Base-by-base conservation (phyloP, 1,140 invertebrate genomes). In the Adoxophyes honmai region DNA sequence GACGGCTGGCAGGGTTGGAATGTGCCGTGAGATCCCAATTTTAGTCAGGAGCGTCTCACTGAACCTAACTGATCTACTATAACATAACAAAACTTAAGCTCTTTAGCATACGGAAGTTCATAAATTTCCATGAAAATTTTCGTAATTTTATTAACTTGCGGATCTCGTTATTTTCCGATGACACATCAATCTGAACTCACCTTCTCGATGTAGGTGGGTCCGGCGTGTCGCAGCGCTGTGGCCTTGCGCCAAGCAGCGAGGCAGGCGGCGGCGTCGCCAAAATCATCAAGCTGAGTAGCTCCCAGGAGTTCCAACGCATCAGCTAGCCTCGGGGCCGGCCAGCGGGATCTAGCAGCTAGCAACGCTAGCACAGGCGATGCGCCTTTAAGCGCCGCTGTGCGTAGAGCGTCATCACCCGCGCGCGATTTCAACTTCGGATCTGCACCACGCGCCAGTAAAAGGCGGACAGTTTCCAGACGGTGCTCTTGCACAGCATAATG, bases 401-500 rank as follows among this genome's bases (percentile, higher is more conserved):
- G 95, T 57, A 98, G 82, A 14, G 97, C 96, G 91, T 98, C 96
- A 87, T 98, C 97, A 34, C 95, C 95, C 73, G 95, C 94, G 57
- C 95, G 90, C 63, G 95, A 96, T 62, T 91, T 91, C 10, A 94
- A 90, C 82, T 92, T 91, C 14, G 94, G 94, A 89, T 96, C 92
- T 0, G 97, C 96, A 48, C 95, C 95, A 88, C 95, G 90, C 44
- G 94, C 91, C 34, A 98, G 83, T 15, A 98, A 83, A 34, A 98
- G 86, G 70, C 94, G 94, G 0, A 95, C 96, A 2, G 96, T 97
- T 81, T 96, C 96, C 73, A 96, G 90, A 61, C 91, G 92, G 70
- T 96, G 95, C 84, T 97, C 96, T 75, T 97, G 95, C 62, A 98
- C 97, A 0, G 97, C 96, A 89, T 98, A 98, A 90, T 98, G 97